Evolutionary conservation across 2,888 invertebrate genomes (phyloP), one percentile per base, ranked within the genome.

Genomic region (Periphyllus acericola): DNA sequence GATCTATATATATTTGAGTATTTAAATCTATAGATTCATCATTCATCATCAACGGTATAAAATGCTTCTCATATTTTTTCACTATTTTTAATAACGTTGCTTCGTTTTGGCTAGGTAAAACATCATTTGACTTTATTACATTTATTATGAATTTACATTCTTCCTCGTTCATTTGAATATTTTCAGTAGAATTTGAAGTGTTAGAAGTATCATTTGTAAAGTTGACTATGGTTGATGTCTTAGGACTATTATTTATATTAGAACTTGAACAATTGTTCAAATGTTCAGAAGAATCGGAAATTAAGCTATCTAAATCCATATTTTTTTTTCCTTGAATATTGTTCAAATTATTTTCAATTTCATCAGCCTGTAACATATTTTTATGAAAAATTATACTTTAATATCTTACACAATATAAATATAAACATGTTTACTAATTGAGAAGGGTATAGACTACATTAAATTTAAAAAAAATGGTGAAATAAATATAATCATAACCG

Each of bases 1-100:
- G 66, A n/a, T 84, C 76, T 9, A 84, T 84, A 76, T 32, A 84
- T 46, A 66, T 17, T 84, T 84, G 84, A 5, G 84, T 84, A 84
- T 84, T 52, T 19, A 84, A 25, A 17, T 84, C 66, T 21, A 34
- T 32, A 21, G 8, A 0, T 11, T 60, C 40, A 32, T 21, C 6
- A 76, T 8, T 46, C n/a, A n/a, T n/a, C n/a, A n/a, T n/a, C 25
- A 25, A 32, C 4, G 40, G 21, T 4, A 25, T 40, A 68, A 68
- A 46, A 46, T 32, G 1, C 9, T 76, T 84, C 4, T 46, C 0
- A 68, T 81, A 76, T 84, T 76, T 84, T 34, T 68, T 40, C 29
- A 32, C 5, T 19, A 84, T 5, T 29, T 32, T 6, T 25, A 6
- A 8, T 46, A 76, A 8, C 9, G 32, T 0, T 3, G 68, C 25